Evolutionary conservation across 2,113 vertebrate species (phyloP).

Genomic region (Burhinus bistriatus): DNA sequence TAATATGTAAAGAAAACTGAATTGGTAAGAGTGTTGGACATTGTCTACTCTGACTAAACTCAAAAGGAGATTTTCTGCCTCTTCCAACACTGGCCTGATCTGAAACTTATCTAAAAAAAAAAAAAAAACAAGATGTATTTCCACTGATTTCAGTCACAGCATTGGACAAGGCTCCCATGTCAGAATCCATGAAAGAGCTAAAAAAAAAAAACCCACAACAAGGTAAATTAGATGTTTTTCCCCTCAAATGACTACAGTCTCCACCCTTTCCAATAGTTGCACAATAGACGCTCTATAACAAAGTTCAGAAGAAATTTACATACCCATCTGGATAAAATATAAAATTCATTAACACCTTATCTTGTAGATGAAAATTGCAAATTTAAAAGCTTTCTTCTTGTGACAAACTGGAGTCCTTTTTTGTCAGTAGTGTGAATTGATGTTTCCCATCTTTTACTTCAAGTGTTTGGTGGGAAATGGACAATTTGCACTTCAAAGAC

Average conservation of each 20-base stretch:
- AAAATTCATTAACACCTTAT: conserved; percentile 70
- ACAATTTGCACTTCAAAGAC: conserved; percentile 72
- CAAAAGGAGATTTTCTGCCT: not conserved
- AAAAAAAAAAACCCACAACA: not conserved
- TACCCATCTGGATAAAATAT: conserved; percentile 61
- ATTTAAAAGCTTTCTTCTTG: conserved; percentile 62
- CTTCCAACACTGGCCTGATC: not conserved
- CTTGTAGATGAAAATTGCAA: conserved; percentile 52
- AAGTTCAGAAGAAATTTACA: conserved; percentile 58
- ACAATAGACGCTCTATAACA: conserved; percentile 12
- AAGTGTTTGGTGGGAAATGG: conserved; percentile 55
- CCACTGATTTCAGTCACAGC: not conserved
- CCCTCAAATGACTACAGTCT: not conserved
- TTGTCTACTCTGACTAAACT: not conserved
- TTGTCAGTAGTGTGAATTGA: conserved; percentile 60
- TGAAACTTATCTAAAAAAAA: not conserved
- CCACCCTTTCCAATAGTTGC: not conserved
- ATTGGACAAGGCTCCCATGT: not conserved
- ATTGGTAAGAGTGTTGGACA: not conserved
- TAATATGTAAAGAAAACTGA: not conserved
- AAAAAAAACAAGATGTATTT: not conserved
- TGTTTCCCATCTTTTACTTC: conserved; percentile 53
- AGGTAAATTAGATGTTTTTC: not conserved
- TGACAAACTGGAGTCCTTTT: conserved; percentile 22
- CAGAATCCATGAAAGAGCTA: not conserved